Evolutionary conservation across 2,113 vertebrate genomes (phyloP).

Genomic region (Malurus cyaneus): DNA sequence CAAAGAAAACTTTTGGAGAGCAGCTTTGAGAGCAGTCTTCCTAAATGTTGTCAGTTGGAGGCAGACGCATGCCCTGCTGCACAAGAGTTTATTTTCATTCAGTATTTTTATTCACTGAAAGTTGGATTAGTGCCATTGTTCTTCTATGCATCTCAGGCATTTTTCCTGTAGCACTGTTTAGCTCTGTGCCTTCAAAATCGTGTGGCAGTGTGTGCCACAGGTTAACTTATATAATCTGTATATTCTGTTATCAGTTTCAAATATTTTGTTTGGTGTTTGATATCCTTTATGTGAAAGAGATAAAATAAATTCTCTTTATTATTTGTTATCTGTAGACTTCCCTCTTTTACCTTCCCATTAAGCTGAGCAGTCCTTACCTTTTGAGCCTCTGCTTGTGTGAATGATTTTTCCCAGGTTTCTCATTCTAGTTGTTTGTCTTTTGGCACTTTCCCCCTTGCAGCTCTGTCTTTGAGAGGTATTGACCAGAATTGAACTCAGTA

Average conservation of each 20-base stretch:
- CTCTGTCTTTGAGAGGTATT: constrained; percentile 28
- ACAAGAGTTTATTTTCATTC: constrained; percentile 16
- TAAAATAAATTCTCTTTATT: neutral
- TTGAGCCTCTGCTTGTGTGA: neutral
- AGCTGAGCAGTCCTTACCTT: neutral
- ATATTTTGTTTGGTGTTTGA: neutral
- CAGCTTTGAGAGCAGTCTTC: neutral
- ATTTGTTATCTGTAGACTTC: neutral
- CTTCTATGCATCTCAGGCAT: neutral
- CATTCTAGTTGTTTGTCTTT: constrained; percentile 18
- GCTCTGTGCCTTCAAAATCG: neutral
- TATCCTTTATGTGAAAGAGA: neutral
- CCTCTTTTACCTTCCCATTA: neutral
- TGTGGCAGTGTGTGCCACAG: neutral
- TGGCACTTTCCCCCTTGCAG: neutral
- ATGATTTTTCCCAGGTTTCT: constrained; percentile 19
- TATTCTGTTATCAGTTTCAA: neutral
- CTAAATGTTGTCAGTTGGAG: neutral
- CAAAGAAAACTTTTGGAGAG: neutral
- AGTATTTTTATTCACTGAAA: neutral
- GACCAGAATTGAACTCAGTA: constrained; percentile 17
- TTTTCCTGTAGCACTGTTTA: neutral
- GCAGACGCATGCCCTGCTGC: neutral
- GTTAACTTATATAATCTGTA: neutral
- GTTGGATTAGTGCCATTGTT: neutral